Evolutionary conservation across 1,140 invertebrate species (phyloP), one percentile per base, ranked within the genome.

Genomic region (Ips typographus): DNA sequence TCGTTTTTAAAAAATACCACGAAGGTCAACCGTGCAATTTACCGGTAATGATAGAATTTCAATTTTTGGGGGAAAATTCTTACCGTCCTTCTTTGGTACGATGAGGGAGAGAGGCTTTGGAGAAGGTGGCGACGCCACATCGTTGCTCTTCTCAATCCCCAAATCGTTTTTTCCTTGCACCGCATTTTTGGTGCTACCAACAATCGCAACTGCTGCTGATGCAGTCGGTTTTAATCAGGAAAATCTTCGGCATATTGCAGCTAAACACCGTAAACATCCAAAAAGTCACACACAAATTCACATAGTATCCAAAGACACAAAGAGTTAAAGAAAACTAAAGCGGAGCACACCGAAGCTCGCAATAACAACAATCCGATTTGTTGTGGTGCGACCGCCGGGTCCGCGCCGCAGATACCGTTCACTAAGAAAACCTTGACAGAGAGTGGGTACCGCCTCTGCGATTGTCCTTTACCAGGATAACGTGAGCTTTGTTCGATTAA

Each of bases 161-260:
- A 76, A 67, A 4, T 80, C 79, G 38, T 76, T 74, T 69, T 78
- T 80, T 8, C 60, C 53, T 49, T 72, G 71, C 41, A 66, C 61
- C 75, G 87, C 80, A 79, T 92, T 91, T n/a, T 80, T 93, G 91
- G 47, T 89, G 87, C 77, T 93, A n/a, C 92, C 76, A 91, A 37
- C 74, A 94, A 80, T 65, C 89, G 86, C 76, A 91, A 84, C 82
- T 94, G 93, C 86, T 94, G 92, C 87, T 93, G 90, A 73, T 92
- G 91, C 84, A 94, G 84, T 76, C 92, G 86, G 79, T 94, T 92
- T 94, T 94, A 75, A 94, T 92, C 71, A 93, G 81, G 81, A 94
- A 94, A 80, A 94, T 94, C 84, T 94, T 94, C 83, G 92, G 92
- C 93, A 94, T 94, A 76, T 84, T 86, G 75, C 41, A 4, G 38